Base-by-base conservation (phyloP, 2,113 vertebrate genomes). In the Heliornis fulica region DNA sequence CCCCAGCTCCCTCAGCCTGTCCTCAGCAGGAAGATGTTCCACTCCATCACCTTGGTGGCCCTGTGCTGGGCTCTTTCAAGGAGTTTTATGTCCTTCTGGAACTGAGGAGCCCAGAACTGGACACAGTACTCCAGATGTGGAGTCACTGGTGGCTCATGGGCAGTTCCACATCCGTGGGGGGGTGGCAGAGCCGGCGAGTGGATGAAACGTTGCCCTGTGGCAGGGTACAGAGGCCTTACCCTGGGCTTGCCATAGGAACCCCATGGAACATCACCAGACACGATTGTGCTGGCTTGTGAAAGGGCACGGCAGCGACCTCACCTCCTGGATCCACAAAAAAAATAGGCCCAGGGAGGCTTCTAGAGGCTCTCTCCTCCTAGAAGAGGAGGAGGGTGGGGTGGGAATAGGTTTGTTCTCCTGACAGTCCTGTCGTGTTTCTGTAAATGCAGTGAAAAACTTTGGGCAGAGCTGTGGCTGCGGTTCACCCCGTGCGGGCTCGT, bases 231-330 rank as follows among this genome's bases (percentile, higher is more conserved):
- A n/a, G 41, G 25, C 46, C 18, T 10, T 51, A 0, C 1, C 38
- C 26, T 9, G 28, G 59, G 66, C 6, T 40, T 71, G 71, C n/a
- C 12, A 17, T 23, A 60, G 48, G 43, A 83, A 3, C 68, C 61
- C 7, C 18, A 4, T 9, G 1, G 2, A 54, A 10, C 38, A 29
- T 38, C 28, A 11, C 40, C 14, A 17, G 15, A 25, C 9, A 1
- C 11, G 43, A 1, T 68, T 31, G 11, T 7, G 2, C 11, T 2
- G 1, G 20, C 38, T 68, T 17, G 25, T 50, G 29, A 13, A 60
- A 68, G 51, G 45, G 38, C 29, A 15, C 34, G 20, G 60, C 36
- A 34, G 11, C 19, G 4, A 2, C 5, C 23, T 57, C 14, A 29
- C 29, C 11, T 71, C 48, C 57, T 46, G 40, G 19, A 9, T 2